These are phyloP conservation scores for Pogoniulus pusillus DNA, from an alignment of 2,797 vertebrate species.

Conservation along the genomic window DNA sequence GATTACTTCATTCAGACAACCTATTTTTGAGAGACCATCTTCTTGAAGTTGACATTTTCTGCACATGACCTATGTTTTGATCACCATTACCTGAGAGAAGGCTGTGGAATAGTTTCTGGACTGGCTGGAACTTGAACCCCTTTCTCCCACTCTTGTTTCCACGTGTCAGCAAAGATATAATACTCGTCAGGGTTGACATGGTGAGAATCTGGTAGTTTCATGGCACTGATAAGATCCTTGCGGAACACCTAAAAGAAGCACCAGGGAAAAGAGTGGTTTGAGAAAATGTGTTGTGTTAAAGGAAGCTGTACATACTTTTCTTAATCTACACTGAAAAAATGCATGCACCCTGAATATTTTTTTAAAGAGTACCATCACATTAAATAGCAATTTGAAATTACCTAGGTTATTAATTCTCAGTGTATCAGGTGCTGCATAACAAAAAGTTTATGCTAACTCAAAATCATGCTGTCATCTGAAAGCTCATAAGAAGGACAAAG, in stretches of 20 bases:
- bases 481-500: neutral
- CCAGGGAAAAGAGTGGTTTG: neutral
- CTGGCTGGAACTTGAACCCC: conserved; percentile 95
- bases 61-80: neutral
- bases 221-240: conserved; percentile 99
- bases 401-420: neutral
- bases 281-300: accelerated
- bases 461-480: neutral
- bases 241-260: conserved; percentile 88
- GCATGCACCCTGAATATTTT: neutral
- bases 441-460: neutral
- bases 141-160: conserved; percentile 99
- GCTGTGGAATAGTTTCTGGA: conserved; percentile 89
- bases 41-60: neutral
- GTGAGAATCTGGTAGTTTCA: conserved; percentile 97
- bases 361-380: neutral
- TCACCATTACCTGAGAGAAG: conserved; percentile 88
- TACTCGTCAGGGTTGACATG: conserved; percentile 92
- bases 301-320: neutral
- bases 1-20: neutral
- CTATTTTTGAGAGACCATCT: neutral
- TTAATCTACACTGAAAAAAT: neutral
- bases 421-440: neutral
- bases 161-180: conserved; percentile 92
- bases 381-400: neutral